Percentiles rank a stretch among this genome's conserved stretches.
Conservation (phyloP, 37 sponge, comb jelly and placozoan genomes). For the Haliclona indistincta region DNA sequence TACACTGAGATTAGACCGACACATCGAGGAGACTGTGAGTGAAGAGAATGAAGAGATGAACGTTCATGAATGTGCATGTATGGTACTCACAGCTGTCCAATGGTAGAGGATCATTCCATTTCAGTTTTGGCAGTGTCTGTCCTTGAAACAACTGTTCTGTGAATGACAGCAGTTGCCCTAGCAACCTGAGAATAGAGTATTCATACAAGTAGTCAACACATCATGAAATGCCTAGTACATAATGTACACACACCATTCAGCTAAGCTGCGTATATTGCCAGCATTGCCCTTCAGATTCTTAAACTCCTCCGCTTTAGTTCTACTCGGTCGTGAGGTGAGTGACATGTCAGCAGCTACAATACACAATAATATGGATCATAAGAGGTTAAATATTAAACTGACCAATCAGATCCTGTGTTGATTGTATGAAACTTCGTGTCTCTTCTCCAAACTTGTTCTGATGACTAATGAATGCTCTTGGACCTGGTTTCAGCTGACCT, state of each 20-base stretch:
- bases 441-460: conserved; percentile 79
- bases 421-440: conserved; percentile 51
- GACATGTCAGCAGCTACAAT: conserved; percentile 75
- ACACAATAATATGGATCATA: neutral
- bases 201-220: neutral
- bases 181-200: conserved; percentile 29
- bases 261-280: conserved; percentile 47
- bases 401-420: conserved; percentile 78
- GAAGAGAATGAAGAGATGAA: too few species aligned
- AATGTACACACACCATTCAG: conserved; percentile 64
- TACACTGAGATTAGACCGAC: too few species aligned
- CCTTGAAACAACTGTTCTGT: conserved; percentile 69
- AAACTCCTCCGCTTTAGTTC: conserved; percentile 53
- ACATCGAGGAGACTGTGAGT: too few species aligned
- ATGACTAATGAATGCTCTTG: conserved; percentile 68
- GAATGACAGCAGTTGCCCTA: conserved; percentile 69
- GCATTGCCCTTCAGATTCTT: conserved; percentile 36
- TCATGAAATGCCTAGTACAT: neutral
- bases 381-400: neutral
- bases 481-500: conserved; percentile 73
- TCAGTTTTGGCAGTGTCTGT: conserved; percentile 39
- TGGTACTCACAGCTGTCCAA: conserved; percentile 37
- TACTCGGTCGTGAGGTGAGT: conserved; percentile 58
- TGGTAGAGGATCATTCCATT: conserved; percentile 64
- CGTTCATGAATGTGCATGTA: too few species aligned